Conservation (phyloP, 2,797 vertebrate species). For the Danionella dracula region DNA sequence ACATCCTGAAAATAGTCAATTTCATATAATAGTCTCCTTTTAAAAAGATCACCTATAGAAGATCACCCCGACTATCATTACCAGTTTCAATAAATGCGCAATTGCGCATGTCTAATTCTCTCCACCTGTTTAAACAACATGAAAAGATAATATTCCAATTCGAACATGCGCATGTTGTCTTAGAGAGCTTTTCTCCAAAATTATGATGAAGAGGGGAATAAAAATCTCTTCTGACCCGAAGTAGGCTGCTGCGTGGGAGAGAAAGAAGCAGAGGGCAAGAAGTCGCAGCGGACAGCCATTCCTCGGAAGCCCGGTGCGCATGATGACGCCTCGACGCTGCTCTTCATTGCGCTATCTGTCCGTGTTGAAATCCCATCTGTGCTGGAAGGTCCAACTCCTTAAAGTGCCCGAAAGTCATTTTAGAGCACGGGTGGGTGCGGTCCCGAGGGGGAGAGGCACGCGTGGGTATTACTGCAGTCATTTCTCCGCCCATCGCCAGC, state of each 20-base stretch:
- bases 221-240: constrained; percentile 68
- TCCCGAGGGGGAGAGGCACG: constrained; percentile 32
- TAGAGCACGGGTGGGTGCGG: constrained; percentile 57
- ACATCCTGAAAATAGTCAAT: too few relatives aligned
- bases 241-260: constrained; percentile 71
- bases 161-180: not conserved
- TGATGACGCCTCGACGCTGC: constrained; percentile 79
- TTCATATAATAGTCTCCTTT: too few relatives aligned
- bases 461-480: constrained; percentile 52
- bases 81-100: constrained; percentile 5
- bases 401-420: constrained; percentile 57
- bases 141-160: not conserved
- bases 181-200: not conserved
- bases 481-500: constrained; percentile 51
- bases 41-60: too few relatives aligned
- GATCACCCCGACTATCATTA: too few relatives aligned
- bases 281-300: constrained; percentile 76
- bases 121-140: constrained; percentile 1
- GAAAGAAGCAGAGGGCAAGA: constrained; percentile 73
- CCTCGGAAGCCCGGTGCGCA: constrained; percentile 79
- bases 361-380: constrained; percentile 65
- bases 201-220: constrained; percentile 20
- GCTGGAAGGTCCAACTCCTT: constrained; percentile 63
- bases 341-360: constrained; percentile 79
- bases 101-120: constrained; percentile 28